Evolutionary conservation across 30 jellyfish, hydroid and myxozoan species (phyloP).

Genomic region (Sanderia malayensis): DNA sequence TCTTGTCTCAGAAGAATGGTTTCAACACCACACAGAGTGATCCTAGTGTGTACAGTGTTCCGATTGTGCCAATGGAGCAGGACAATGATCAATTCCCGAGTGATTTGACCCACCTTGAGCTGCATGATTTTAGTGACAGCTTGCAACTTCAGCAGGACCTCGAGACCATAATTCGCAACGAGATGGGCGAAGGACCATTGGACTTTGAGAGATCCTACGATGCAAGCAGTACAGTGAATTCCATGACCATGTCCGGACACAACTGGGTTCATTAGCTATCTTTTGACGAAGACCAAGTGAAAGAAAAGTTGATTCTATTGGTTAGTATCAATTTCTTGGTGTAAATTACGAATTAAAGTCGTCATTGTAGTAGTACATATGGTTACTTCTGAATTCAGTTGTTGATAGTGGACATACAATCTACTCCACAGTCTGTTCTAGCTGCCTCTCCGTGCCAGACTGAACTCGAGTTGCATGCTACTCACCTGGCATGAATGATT

Average conservation of each 20-base stretch:
- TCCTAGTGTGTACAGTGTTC: slow-evolving; percentile 26
- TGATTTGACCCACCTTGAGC: slow-evolving; percentile 87
- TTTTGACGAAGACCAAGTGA: no score
- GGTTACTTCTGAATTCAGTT: no score
- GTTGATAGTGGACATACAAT: no score
- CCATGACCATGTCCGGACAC: slow-evolving; percentile 66
- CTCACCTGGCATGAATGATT: no score
- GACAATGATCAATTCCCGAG: slow-evolving; percentile 79
- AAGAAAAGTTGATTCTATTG: neutral
- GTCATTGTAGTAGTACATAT: no score
- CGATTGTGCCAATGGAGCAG: slow-evolving; percentile 50
- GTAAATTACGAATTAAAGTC: no score
- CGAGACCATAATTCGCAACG: slow-evolving; percentile 81
- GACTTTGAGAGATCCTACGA: slow-evolving; percentile 50
- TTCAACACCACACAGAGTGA: slow-evolving; percentile 5
- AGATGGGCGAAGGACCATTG: slow-evolving; percentile 77
- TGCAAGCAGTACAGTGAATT: slow-evolving; percentile 46
- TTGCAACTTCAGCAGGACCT: slow-evolving; percentile 92
- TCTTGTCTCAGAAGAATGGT: neutral
- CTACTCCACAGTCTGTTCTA: no score
- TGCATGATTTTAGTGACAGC: slow-evolving; percentile 84
- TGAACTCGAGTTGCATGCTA: no score
- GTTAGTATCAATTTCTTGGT: no score
- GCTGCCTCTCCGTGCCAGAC: no score
- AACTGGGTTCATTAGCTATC: slow-evolving; percentile 84